Evolutionary conservation across 2,113 vertebrate genomes (phyloP), one percentile per base, ranked within the genome.

Genomic region (Copsychus sechellarum): DNA sequence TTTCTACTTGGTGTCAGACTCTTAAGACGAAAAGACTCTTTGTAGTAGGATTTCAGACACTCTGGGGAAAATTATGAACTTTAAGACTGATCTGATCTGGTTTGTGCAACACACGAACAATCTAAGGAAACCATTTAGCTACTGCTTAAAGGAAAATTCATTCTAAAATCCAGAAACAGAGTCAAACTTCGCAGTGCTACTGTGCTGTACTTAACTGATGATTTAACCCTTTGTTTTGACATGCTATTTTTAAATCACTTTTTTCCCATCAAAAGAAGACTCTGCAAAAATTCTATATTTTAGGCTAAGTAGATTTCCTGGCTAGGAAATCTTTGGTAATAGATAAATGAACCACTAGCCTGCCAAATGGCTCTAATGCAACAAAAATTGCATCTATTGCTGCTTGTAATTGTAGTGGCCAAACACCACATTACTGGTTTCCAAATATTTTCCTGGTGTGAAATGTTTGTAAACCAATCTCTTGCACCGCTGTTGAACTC

Each of bases 21-120:
- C 84, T 66, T 77, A 86, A 80, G 71, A 73, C 0, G 10, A 58
- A 81, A 61, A 13, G n/a, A 23, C 42, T 87, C 81, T 93, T 93
- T 87, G 78, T 82, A 79, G 71, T 28, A 90, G 87, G 70, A 73
- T 91, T 93, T 90, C 83, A 85, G 88, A n/a, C 47, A 50, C 62
- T 40, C 81, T n/a, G 29, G 50, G 89, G 85, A 79, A 95, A 94
- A 94, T 43, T 24, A 67, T 78, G 81, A 61, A 53, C 53, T 80
- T 87, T n/a, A 81, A 64, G 76, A 45, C 50, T 45, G 67, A 81
- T 61, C 76, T 47, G 50, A 94, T 77, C 79, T 1, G 22, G 66
- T 58, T 83, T 3, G 1, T 58, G 83, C 51, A 92, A 65, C 76
- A 67, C 69, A 34, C 0, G 1, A 69, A 67, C 72, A 71, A 64